Evolutionary conservation across 2,888 invertebrate genomes (phyloP), one percentile per base, ranked within the genome.

Genomic region (Leucozona laternaria): DNA sequence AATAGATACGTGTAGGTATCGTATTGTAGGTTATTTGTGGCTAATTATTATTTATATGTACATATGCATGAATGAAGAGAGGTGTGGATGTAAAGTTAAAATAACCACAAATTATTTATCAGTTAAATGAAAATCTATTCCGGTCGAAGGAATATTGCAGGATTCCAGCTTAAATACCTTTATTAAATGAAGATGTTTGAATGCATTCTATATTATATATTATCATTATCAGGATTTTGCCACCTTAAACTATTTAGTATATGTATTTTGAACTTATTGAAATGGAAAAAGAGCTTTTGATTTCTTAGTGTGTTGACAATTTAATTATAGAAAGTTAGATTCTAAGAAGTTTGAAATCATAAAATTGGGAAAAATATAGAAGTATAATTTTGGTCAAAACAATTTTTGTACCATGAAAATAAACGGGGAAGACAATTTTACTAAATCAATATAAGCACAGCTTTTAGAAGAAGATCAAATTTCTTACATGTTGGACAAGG

Each of bases 51-150:
- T 40, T 20, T 40, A 60, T 53, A 8, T 28, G n/a, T 15, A 25
- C 0, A 25, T 25, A n/a, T n/a, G n/a, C n/a, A n/a, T n/a, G n/a
- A n/a, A n/a, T n/a, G n/a, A n/a, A n/a, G n/a, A 53, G 25, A 37
- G 20, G 66, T 50, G 50, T 68, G 22, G 66, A 34, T 50, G 50
- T 68, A 17, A 50, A 68, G 22, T 55, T 37, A 58, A 77, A 34
- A 31, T 11, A 37, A 43, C 70, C 78, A 22, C 78, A 78, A 70
- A 40, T 60, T 37, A 77, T 77, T 77, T 77, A 68, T 60, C 57
- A 20, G 22, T 45, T 34, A 53, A 77, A 77, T 37, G 25, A 20
- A 48, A 50, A 60, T 58, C 53, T 68, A 28, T 68, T 53, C 37
- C 53, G 37, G 68, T 68, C 37, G 25, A 68, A 53, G 68, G 53